Evolutionary conservation across 2,888 invertebrate genomes (phyloP).

Genomic region (Osmoderma eremita): DNA sequence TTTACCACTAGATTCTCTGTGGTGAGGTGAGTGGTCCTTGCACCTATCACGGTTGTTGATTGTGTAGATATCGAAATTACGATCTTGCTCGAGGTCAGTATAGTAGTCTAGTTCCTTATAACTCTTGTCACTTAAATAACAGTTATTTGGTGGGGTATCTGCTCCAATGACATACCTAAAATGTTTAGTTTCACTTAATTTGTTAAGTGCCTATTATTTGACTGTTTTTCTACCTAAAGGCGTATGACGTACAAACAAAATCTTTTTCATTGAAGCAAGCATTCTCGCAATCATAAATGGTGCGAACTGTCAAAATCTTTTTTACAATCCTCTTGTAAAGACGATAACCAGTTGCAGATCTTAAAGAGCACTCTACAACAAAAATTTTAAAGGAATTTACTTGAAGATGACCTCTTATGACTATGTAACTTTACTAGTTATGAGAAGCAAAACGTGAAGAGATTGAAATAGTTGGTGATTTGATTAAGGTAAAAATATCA

Average conservation of each 20-base stretch:
- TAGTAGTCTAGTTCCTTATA: slow-evolving; percentile 78
- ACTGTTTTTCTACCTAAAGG: slow-evolving; percentile 70
- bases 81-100: slow-evolving; percentile 76
- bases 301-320: slow-evolving; percentile 72
- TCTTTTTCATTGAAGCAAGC: slow-evolving; percentile 77
- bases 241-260: slow-evolving; percentile 80
- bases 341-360: slow-evolving; percentile 79
- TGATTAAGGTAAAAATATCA: not conserved
- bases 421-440: not conserved
- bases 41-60: slow-evolving; percentile 72
- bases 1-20: slow-evolving; percentile 63
- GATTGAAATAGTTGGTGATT: not conserved
- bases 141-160: slow-evolving; percentile 75
- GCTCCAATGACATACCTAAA: slow-evolving; percentile 64
- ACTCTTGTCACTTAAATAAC: slow-evolving; percentile 77
- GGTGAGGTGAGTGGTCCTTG: slow-evolving; percentile 59
- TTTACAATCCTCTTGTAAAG: slow-evolving; percentile 75
- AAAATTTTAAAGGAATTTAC: slow-evolving; percentile 7
- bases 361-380: slow-evolving; percentile 76
- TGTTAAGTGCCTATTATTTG: not conserved
- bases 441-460: not conserved
- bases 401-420: not conserved
- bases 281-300: slow-evolving; percentile 80
- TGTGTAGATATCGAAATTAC: slow-evolving; percentile 83
- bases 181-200: not conserved